These are phyloP conservation scores for Dermatophagoides farinae DNA, from an alignment of 1,140 invertebrate genomes.

Conservation along the genomic window DNA sequence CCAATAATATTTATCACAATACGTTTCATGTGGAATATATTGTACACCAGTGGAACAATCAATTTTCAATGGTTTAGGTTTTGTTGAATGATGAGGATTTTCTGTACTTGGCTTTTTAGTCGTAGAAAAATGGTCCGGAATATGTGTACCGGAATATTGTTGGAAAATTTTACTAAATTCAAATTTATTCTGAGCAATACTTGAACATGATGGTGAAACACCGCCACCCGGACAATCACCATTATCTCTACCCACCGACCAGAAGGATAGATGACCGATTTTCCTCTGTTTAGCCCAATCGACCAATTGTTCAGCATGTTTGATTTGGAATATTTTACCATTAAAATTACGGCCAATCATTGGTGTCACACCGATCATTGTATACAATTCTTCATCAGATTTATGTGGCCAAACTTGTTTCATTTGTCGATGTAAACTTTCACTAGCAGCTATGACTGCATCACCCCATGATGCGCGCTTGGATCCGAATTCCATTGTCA, in stretches of 20 bases:
- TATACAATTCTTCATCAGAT: slow-evolving; percentile 14
- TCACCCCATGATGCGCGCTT: slow-evolving; percentile 17
- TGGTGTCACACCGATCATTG: slow-evolving; percentile 21
- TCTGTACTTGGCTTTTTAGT: not conserved
- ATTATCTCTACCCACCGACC: slow-evolving; percentile 21
- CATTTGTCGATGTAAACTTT: slow-evolving; percentile 18
- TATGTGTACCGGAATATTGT: not conserved
- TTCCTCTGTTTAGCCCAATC: slow-evolving; percentile 19
- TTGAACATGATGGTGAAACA: slow-evolving; percentile 8
- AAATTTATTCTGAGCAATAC: slow-evolving; percentile 5
- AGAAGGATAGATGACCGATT: slow-evolving; percentile 20
- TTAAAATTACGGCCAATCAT: slow-evolving; percentile 22
- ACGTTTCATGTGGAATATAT: not conserved
- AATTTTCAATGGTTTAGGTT: not conserved
- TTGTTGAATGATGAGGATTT: not conserved
- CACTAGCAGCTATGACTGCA: slow-evolving; percentile 17
- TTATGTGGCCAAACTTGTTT: slow-evolving; percentile 20
- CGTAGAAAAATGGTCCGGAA: not conserved
- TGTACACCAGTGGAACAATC: not conserved
- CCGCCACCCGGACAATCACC: slow-evolving; percentile 13
- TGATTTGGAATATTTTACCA: slow-evolving; percentile 18
- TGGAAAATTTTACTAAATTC: slow-evolving; percentile 13
- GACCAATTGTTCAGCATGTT: slow-evolving; percentile 18
- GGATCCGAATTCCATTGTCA: slow-evolving; percentile 21
- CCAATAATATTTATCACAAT: slow-evolving; percentile 8